phyloP scores from a whole-genome alignment of 1,140 invertebrate genomes.

The Thrips palmi region DNA sequence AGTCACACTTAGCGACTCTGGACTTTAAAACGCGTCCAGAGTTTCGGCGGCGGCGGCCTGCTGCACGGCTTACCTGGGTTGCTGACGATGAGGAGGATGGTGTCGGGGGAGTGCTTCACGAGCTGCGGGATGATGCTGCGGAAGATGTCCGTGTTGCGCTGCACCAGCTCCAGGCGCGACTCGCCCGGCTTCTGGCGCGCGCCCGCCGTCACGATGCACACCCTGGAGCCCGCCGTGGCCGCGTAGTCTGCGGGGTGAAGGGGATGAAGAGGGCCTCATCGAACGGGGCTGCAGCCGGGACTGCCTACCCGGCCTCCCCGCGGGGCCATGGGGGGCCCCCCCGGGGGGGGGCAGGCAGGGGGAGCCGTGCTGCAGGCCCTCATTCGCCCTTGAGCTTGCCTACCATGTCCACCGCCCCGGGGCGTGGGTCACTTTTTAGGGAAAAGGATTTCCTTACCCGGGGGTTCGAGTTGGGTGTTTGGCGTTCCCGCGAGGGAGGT shows the following conservation, averaged over 20 bases:
- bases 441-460: no score
- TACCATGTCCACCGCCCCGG: conserved; percentile 16
- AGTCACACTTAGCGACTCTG: no score
- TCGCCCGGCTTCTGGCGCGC: conserved; percentile 76
- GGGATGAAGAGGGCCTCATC: no score
- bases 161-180: conserved; percentile 59
- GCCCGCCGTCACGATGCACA: conserved; percentile 78
- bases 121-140: conserved; percentile 66
- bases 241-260: conserved; percentile 48
- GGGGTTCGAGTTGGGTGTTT: no score
- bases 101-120: conserved; percentile 69
- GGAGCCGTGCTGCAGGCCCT: conserved; percentile 68
- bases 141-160: conserved; percentile 77
- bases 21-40: no score
- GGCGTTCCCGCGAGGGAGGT: no score
- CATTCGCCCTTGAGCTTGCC: conserved; percentile 79
- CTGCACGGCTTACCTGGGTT: conserved; percentile 50
- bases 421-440: no score
- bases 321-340: no score
- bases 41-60: no score
- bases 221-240: conserved; percentile 53
- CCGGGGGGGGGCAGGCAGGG: no score
- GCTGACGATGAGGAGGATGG: conserved; percentile 72
- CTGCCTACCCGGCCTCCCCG: no score
- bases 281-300: no score